Base-by-base conservation (phyloP, 2,888 invertebrate species). In the Andrena hattorfiana region DNA sequence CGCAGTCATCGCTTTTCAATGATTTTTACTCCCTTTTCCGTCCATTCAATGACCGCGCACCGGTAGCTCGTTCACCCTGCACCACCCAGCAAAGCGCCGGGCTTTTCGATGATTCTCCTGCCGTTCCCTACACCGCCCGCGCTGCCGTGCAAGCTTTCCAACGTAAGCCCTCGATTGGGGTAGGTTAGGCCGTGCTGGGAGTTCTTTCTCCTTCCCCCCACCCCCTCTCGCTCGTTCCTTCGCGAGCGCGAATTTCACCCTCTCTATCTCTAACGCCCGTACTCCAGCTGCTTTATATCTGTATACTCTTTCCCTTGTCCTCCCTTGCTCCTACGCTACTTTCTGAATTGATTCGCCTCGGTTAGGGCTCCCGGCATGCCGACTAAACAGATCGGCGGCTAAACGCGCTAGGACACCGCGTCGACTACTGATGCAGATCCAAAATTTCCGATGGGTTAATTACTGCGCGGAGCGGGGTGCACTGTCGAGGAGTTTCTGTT, bases 1-100 rank as follows among this genome's bases (percentile, higher is more conserved):
- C 87, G 87, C 88, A 92, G 92, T 92, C 93, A 92, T 93, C 89
- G 92, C 92, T 91, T 92, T 93, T 93, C 93, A 94, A 93, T 94
- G 93, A 94, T 94, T 93, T 92, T 92, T 89, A 90, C 91, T 92
- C 88, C 92, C 93, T 92, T 93, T 93, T 89, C 90, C 89, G 89
- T 90, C 90, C 92, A 94, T 94, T 93, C 91, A 94, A 93, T 94
- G 93, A 93, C 92, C 91, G 88, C 89, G 90, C 90, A 86, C 89
- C 84, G 81, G 85, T 84, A 85, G 89, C 85, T 87, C 86, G 89
- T 89, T 88, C 87, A 85, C 84, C 83, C 87, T 85, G 85, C 87
- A 83, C 77, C 80, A 67, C 84, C 82, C 79, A 62, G 88, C 85
- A 87, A 86, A 88, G 83, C 85, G 83, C 75, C 85, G 83, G 75